These are phyloP conservation scores for Aleiodes alternator DNA, from an alignment of 2,888 invertebrate genomes.

Conservation along the genomic window DNA sequence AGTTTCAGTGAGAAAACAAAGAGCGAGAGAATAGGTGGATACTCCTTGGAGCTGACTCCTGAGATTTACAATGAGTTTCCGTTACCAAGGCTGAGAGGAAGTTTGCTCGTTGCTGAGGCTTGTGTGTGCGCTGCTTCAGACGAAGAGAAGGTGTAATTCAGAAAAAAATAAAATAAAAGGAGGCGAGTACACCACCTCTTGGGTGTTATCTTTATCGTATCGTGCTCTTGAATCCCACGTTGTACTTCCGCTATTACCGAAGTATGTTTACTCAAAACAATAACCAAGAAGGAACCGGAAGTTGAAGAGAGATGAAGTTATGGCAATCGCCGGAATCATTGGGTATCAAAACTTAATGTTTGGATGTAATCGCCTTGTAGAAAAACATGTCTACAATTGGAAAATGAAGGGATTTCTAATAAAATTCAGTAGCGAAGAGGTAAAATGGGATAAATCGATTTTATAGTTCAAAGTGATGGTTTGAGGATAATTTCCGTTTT, in stretches of 20 bases:
- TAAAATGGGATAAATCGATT: too few relatives aligned
- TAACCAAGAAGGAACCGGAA: conserved; percentile 39
- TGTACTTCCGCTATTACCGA: conserved; percentile 50
- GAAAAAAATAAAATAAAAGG: too few relatives aligned
- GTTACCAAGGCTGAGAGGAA: conserved; percentile 68
- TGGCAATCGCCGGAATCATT: conserved; percentile 15
- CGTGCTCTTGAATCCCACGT: conserved; percentile 44
- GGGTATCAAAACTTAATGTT: not conserved
- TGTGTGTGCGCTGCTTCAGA: conserved; percentile 40
- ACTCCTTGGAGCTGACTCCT: conserved; percentile 59
- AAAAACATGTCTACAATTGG: too few relatives aligned
- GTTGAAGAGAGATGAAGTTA: conserved; percentile 33
- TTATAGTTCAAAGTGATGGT: too few relatives aligned
- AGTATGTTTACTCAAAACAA: conserved; percentile 38
- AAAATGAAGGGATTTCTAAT: too few relatives aligned
- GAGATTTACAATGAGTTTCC: conserved; percentile 75
- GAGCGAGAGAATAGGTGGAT: conserved; percentile 48
- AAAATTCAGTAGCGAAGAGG: too few relatives aligned
- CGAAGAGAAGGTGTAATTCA: conserved; percentile 27
- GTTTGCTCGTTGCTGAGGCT: conserved; percentile 65
- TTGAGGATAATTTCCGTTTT: too few relatives aligned
- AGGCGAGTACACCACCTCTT: conserved; percentile 33
- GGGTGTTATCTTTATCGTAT: conserved; percentile 54
- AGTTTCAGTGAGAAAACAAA: conserved; percentile 42
- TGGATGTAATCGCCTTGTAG: too few relatives aligned